Evolutionary conservation across 1,140 invertebrate genomes (phyloP), one percentile per base, ranked within the genome.

Genomic region (Temnothorax nylanderi): DNA sequence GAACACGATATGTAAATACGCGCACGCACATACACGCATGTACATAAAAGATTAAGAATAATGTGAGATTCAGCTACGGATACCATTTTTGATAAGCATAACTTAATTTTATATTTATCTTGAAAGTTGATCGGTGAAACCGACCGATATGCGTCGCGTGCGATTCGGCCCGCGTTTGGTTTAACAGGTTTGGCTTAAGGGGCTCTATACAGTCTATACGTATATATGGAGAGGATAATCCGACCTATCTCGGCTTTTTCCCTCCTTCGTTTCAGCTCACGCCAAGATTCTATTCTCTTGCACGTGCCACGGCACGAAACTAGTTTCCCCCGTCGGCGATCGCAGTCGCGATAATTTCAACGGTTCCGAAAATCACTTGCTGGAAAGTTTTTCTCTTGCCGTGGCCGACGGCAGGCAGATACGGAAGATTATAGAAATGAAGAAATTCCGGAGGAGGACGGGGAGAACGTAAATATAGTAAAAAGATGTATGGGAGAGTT

Each of bases 321-420:
- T 81, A 81, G 49, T 69, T 81, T 60, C 37, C 41, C 13, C 13
- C 76, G 32, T 44, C 16, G 49, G 7, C 13, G 77, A 81, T 80
- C n/a, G 34, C n/a, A 67, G 11, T n/a, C n/a, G 34, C n/a, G 78
- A 81, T 71, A 81, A 71, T 56, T 71, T 41, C 64, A 8, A 56
- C 64, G n/a, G n/a, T 71, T 81, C 51, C 21, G 34, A 58, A 81
- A 81, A 81, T 81, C 64, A 81, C 37, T 81, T 71, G 51, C 21
- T 37, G 78, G 37, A 81, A 81, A 81, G 64, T 32, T 71, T 81
- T 81, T 65, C 56, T 64, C 16, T 26, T 21, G 3, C 16, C 32
- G 44, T 41, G 1, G 16, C 6, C 2, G n/a, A 34, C 16, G 78
- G 47, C 78, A 71, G 64, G 47, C 78, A 71, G 64, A 58, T 81